phyloP scores from a whole-genome alignment of 2,113 vertebrate species.

The Ammospiza nelsoni region DNA sequence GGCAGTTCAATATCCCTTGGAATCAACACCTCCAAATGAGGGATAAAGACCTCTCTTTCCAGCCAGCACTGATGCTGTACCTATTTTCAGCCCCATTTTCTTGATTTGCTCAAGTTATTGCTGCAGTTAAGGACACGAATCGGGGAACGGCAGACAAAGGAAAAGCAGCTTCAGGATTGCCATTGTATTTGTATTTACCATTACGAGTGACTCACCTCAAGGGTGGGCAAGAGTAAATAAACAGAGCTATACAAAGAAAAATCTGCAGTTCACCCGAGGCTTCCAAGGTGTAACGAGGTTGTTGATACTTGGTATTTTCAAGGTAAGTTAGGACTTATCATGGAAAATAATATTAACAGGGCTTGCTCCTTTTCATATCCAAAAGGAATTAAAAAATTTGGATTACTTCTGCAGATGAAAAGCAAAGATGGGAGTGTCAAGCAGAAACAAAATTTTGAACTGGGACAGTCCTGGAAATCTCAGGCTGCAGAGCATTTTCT shows the following conservation, averaged over 20 bases:
- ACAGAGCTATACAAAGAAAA: background rate
- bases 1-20: background rate
- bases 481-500: background rate
- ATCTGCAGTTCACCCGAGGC: background rate
- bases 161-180: background rate
- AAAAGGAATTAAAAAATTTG: background rate
- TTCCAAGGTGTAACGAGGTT: background rate
- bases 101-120: background rate
- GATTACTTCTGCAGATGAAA: background rate
- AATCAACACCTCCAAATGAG: background rate
- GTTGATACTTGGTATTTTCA: background rate
- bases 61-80: background rate
- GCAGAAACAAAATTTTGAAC: background rate
- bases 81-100: background rate
- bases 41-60: background rate
- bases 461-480: background rate
- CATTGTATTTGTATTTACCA: background rate
- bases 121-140: background rate
- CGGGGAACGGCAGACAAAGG: background rate
- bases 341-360: background rate
- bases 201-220: background rate
- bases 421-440: background rate
- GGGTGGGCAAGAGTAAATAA: background rate
- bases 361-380: background rate
- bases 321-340: background rate